Evolutionary conservation across 1,140 invertebrate genomes (phyloP), one percentile per base, ranked within the genome.

Genomic region (Lutraria rhynchaena): DNA sequence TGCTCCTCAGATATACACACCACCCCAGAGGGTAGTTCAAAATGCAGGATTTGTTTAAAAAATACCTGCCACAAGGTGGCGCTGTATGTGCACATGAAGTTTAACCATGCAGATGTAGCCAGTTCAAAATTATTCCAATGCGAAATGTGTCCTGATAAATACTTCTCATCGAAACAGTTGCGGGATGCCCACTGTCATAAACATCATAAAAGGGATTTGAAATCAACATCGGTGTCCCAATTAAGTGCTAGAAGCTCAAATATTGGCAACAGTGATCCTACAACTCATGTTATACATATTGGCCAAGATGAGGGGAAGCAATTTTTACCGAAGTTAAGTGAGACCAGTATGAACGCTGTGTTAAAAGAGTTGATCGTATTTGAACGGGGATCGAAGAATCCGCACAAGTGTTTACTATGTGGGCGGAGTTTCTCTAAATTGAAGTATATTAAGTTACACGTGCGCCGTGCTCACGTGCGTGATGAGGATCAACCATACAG

Each of bases 401-500:
- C 67, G 27, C 60, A 73, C 27, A 81, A 81, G 22, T 81, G 78
- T 53, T 29, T 81, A 17, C 53, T 81, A 9, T 81, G 78, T 73
- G 57, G 67, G 22, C 35, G 69, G 9, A 33, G 57, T 7, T 81
- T 81, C 55, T 31, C 67, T 7, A 81, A 63, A 63, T 31, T 46
- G 22, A 81, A 81, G 35, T 81, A 81, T 55, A 73, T 71, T 41
- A 69, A 70, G 22, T 29, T 81, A 15, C 78, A 81, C 24, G 70
- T 81, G 13, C 55, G 78, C 24, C 49, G 78, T 29, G 67, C 67
- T 15, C 78, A 81, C 46, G 69, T 81, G 0, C 22, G 55, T 15
- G 78, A 81, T 81, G 78, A 81, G 24, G 55, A 81, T 31, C 67
- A 81, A 33, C 67, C 78, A 37, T 73, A 73, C 37, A 46, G 78